Evolutionary conservation across 2,113 vertebrate species (phyloP).

Genomic region (Osmerus mordax): DNA sequence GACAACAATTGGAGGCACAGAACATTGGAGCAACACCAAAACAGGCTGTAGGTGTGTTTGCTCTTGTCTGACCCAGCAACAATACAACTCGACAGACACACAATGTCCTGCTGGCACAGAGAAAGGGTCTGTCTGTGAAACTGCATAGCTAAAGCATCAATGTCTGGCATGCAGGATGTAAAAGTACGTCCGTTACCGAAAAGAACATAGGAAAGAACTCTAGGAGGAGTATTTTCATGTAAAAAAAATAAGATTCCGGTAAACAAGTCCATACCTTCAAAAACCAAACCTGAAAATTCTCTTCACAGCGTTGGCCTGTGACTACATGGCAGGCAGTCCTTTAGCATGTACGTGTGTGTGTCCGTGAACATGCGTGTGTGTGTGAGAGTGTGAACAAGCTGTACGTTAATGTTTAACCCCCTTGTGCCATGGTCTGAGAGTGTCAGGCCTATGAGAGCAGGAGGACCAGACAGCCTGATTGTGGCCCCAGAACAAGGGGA

Average conservation of each 20-base stretch:
- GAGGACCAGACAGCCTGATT: not conserved
- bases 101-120: not conserved
- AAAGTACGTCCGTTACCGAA: not conserved
- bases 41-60: slow-evolving; percentile 23
- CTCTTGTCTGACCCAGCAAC: slow-evolving; percentile 27
- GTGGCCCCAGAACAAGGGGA: not conserved
- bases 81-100: not conserved
- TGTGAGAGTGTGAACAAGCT: not conserved
- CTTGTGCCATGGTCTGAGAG: slow-evolving; percentile 44
- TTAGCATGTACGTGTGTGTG: slow-evolving; percentile 17
- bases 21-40: slow-evolving; percentile 7
- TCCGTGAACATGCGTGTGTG: slow-evolving; percentile 16
- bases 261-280: slow-evolving; percentile 42
- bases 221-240: not conserved
- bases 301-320: slow-evolving; percentile 7
- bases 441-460: slow-evolving; percentile 38
- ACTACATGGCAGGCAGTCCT: slow-evolving; percentile 21
- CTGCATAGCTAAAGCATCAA: not conserved
- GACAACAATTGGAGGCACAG: slow-evolving; percentile 6
- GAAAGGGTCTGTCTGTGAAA: not conserved
- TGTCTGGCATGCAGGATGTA: not conserved
- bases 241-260: too few relatives aligned
- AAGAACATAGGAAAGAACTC: not conserved
- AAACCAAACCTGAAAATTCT: slow-evolving; percentile 26
- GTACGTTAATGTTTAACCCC: slow-evolving; percentile 62